A percentile compares a stretch with the other conserved stretches of the same genome.
These are phyloP conservation scores for Drosophila pectinifera DNA, from an alignment of 1,140 invertebrate genomes.

Conservation along the genomic window DNA sequence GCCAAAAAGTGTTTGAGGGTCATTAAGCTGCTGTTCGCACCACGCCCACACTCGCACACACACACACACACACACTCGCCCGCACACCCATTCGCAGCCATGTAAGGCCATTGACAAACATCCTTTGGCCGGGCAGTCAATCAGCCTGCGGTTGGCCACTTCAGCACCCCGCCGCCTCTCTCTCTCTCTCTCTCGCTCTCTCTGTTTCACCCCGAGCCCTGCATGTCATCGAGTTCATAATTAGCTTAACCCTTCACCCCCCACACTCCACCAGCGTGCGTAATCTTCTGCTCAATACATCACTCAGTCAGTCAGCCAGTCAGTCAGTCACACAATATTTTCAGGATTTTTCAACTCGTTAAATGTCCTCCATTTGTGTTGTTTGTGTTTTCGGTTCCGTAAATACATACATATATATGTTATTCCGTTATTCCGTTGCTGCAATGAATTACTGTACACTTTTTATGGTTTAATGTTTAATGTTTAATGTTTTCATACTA, in stretches of 20 bases:
- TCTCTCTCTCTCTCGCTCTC: conserved; percentile 11
- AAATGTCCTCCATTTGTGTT: conserved; percentile 32
- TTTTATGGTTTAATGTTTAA: conserved; percentile 44
- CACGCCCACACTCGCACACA: conserved; percentile 49
- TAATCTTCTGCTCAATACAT: conserved; percentile 54
- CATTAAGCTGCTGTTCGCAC: conserved; percentile 76
- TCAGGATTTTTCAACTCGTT: conserved; percentile 53
- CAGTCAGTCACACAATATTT: conserved; percentile 65
- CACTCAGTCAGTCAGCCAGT: conserved; percentile 48
- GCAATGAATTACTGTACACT: conserved; percentile 47
- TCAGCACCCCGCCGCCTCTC: conserved; percentile 19
- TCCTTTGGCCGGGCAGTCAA: conserved; percentile 39
- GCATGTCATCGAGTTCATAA: conserved; percentile 76
- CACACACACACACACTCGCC: conserved; percentile 14
- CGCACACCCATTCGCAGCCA: conserved; percentile 16
- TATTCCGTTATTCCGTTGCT: conserved; percentile 36
- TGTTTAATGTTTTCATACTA: conserved; percentile 34
- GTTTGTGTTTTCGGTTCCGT: conserved; percentile 34
- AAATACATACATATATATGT: conserved; percentile 9
- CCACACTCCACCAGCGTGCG: conserved; percentile 23
- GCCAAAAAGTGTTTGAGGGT: conserved; percentile 81
- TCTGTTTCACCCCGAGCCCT: conserved; percentile 25
- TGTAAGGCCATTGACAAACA: conserved; percentile 48
- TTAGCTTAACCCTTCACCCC: conserved; percentile 53
- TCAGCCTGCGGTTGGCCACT: conserved; percentile 42